phyloP scores from a whole-genome alignment of 2,797 vertebrate species.

The Sebastes umbrosus region DNA sequence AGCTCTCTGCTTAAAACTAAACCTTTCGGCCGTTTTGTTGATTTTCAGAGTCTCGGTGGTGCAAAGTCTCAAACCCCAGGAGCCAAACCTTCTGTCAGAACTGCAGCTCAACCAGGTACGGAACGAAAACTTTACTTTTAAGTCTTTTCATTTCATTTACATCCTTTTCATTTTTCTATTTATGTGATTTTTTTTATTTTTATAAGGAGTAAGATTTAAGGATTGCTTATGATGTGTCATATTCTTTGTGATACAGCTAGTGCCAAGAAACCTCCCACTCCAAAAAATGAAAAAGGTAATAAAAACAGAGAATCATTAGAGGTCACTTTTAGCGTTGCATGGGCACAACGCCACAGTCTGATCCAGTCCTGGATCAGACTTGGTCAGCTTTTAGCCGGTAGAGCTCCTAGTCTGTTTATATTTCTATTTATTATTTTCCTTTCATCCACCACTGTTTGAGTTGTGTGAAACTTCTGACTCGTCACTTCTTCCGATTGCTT shows the following conservation, averaged over 20 bases:
- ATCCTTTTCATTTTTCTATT: neutral
- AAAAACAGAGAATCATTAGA: neutral
- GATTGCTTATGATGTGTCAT: constrained; percentile 42
- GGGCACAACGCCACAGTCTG: constrained; percentile 34
- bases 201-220: neutral
- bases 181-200: neutral
- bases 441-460: neutral
- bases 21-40: neutral
- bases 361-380: constrained; percentile 53
- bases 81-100: constrained; percentile 88
- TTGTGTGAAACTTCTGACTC: neutral
- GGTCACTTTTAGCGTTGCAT: constrained; percentile 1
- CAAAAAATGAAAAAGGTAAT: constrained; percentile 76
- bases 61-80: constrained; percentile 81
- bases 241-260: constrained; percentile 76
- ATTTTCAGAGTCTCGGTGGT: constrained; percentile 66
- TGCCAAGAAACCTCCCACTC: constrained; percentile 69
- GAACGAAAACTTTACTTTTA: rapidly evolving
- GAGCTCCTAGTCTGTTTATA: neutral
- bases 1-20: neutral
- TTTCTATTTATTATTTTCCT: neutral
- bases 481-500: constrained; percentile 31
- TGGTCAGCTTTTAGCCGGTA: constrained; percentile 29
- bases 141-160: neutral
- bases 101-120: constrained; percentile 78